Conservation (phyloP, 2,797 vertebrate genomes). For the Typhlichthys subterraneus region DNA sequence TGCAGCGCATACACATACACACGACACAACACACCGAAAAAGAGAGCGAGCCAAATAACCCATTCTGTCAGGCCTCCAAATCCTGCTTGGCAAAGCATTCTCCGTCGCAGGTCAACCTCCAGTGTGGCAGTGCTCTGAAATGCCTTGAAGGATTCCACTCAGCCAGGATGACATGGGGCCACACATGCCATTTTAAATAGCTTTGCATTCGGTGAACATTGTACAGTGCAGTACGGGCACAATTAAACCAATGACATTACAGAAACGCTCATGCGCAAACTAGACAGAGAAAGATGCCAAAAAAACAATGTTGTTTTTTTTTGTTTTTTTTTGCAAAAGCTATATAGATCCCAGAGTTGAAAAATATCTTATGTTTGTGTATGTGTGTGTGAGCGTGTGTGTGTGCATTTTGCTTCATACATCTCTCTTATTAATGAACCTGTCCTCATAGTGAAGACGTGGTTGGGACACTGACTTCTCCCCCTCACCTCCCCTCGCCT, state of each 20-base stretch:
- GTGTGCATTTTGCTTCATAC: too few relatives aligned
- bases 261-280: conserved; percentile 41
- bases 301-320: conserved; percentile 15
- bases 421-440: too few relatives aligned
- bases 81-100: conserved; percentile 61
- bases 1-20: conserved; percentile 14
- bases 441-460: too few relatives aligned
- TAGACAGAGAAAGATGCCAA: conserved; percentile 22
- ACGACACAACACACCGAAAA: conserved; percentile 12
- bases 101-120: conserved; percentile 57
- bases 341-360: background rate
- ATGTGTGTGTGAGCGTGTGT: too few relatives aligned
- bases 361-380: too few relatives aligned
- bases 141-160: conserved; percentile 60
- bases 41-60: conserved; percentile 66
- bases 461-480: conserved; percentile 1
- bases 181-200: conserved; percentile 56
- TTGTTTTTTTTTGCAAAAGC: background rate
- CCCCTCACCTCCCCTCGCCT: conserved; percentile 1
- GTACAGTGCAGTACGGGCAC: background rate
- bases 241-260: conserved; percentile 16
- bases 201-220: conserved; percentile 46
- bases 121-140: conserved; percentile 52
- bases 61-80: conserved; percentile 69
- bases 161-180: conserved; percentile 46